Conservation (phyloP, 2,888 invertebrate species). For the Ectemnius cavifrons region DNA sequence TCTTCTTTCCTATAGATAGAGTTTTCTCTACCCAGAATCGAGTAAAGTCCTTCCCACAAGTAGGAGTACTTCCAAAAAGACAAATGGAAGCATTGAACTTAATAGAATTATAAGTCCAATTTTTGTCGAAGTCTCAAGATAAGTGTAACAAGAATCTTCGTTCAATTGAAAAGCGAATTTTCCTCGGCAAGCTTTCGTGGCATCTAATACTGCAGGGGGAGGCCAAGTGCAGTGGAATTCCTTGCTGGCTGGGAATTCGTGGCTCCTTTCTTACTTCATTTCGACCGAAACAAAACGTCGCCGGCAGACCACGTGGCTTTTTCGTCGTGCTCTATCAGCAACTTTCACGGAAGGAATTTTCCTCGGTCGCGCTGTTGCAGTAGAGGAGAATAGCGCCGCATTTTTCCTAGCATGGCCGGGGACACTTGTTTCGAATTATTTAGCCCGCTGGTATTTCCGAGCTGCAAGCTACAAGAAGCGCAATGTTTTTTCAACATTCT, state of each 20-base stretch:
- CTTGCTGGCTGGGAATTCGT: neutral
- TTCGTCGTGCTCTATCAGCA: neutral
- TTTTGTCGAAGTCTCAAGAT: too few species aligned
- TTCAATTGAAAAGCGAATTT: too few species aligned
- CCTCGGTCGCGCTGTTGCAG: neutral
- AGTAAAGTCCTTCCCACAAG: too few species aligned
- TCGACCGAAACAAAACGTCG: neutral
- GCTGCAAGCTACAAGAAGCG: neutral
- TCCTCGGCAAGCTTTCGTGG: too few species aligned
- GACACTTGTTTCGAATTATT: constrained; percentile 4
- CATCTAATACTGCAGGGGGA: too few species aligned
- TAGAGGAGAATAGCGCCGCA: neutral
- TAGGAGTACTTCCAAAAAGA: too few species aligned
- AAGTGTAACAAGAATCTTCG: too few species aligned
- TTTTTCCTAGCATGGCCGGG: neutral
- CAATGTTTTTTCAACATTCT: neutral
- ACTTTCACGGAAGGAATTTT: constrained; percentile 1
- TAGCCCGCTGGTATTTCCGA: neutral
- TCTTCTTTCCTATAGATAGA: too few species aligned
- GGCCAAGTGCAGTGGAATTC: too few species aligned
- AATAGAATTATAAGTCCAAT: too few species aligned
- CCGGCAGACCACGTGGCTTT: neutral
- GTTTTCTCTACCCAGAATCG: too few species aligned
- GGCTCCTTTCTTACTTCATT: constrained; percentile 1
- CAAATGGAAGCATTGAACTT: too few species aligned